phyloP scores from a whole-genome alignment of 1,140 invertebrate species.

The Ceratina japonica region DNA sequence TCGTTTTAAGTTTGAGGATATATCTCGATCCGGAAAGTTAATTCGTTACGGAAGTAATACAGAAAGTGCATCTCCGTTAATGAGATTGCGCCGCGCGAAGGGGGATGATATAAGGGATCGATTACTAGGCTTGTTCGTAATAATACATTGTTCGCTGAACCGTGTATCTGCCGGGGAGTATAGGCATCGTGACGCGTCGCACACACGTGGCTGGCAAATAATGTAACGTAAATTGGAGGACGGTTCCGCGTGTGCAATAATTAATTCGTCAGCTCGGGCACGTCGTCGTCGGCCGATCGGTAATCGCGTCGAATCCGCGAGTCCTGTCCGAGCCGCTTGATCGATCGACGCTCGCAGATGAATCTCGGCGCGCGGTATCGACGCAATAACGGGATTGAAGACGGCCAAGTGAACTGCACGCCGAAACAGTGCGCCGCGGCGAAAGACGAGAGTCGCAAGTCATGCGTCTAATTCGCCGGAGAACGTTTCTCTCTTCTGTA shows the following conservation, averaged over 20 bases:
- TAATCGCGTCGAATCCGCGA: background rate
- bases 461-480: constrained; percentile 40
- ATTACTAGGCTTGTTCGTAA: constrained; percentile 72
- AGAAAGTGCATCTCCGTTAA: constrained; percentile 75
- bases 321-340: background rate
- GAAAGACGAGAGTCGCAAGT: constrained; percentile 39
- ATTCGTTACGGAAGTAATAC: constrained; percentile 78
- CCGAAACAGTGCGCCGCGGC: background rate
- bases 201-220: background rate
- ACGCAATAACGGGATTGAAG: background rate
- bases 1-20: constrained; percentile 74
- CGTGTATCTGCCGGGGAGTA: constrained; percentile 34
- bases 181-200: background rate
- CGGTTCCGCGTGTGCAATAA: constrained; percentile 3
- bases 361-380: background rate
- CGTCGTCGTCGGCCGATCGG: background rate
- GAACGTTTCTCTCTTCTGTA: constrained; percentile 19
- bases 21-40: constrained; percentile 75
- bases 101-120: constrained; percentile 70
- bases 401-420: background rate
- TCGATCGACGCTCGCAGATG: background rate
- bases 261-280: constrained; percentile 17
- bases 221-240: constrained; percentile 25
- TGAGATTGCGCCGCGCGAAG: constrained; percentile 74
- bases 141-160: constrained; percentile 67